Evolutionary conservation across 2,888 invertebrate species (phyloP), one percentile per base, ranked within the genome.

Genomic region (Nudaria mundana): DNA sequence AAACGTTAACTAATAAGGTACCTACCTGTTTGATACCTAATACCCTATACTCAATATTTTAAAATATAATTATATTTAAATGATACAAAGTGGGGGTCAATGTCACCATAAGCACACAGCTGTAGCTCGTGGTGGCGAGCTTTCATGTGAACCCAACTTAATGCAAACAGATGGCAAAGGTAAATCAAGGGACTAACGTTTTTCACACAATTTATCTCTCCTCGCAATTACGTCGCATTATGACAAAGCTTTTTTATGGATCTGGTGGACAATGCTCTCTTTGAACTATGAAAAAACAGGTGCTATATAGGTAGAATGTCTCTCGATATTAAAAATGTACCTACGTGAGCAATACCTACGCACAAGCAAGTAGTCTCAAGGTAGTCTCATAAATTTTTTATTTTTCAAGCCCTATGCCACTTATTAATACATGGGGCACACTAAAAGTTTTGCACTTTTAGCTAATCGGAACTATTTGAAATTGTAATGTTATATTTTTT

Each of bases 111-210:
- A 36, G 15, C 23, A 33, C 20, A 30, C 12, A 16, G 32, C 23
- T 10, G 16, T 14, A 18, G 16, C 24, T 16, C 12, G 25, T 13
- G 25, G 33, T 20, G 18, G 15, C 11, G 26, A 15, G n/a, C 26
- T 22, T 22, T 31, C 26, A 29, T 52, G 56, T 49, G 54, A 51
- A 46, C 30, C 43, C 46, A 22, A 41, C 47, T 51, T 77, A 76
- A 76, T 70, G 65, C 67, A 69, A 66, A 76, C 69, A 55, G 66
- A 78, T 76, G 66, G 66, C 51, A 45, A 47, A 66, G 63, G 68
- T 76, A 75, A 78, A 75, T 75, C 73, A 71, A 66, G 60, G 56
- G 61, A 47, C 49, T 58, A 60, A 64, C 55, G 61, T 66, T 72
- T 71, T 66, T 61, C 64, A 56, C 56, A 22, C 49, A 43, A 59